Base-by-base conservation (phyloP, 2,888 invertebrate species). In the Hipparchia sbordonii region DNA sequence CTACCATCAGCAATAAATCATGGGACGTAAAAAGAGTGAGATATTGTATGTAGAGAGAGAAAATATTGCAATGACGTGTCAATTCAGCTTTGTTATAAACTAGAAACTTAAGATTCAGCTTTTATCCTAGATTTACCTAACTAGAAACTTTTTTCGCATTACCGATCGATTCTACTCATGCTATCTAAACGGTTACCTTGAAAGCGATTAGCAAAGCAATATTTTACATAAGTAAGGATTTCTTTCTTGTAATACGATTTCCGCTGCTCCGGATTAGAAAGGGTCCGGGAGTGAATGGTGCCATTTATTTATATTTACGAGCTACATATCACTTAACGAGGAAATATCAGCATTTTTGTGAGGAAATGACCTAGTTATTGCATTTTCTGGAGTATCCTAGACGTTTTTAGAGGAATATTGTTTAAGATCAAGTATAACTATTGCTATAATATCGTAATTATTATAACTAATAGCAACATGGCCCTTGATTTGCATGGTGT, bases 221-320 rank as follows among this genome's bases (percentile, higher is more conserved):
- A 83, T 82, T 82, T 83, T 81, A 83, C 81, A 81, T 82, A 79
- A 80, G 79, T 80, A 79, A 79, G 78, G 83, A 82, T 81, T 80
- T 80, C 81, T 80, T 73, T 71, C 78, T 74, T 74, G 77, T 84
- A 83, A 85, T 81, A 78, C 81, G 80, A 83, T 85, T 85, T 83
- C 77, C 78, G 71, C 66, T 76, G 79, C 81, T 81, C 79, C 73
- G 80, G 82, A 83, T 85, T 82, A 85, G 79, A 79, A 77, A 80
- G 79, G 78, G 78, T 80, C 77, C 81, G 77, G 77, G 74, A 79
- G 74, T 80, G 78, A 80, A 83, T 79, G 79, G 79, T 70, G 69
- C 74, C 81, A 80, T 84, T 85, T 84, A 82, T 83, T 80, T 82
- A 80, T 82, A 80, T 83, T 82, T 83, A 80, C 79, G 77, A 74